Evolutionary conservation across 2,113 vertebrate genomes (phyloP).

Genomic region (Zosterops hypoxanthus): DNA sequence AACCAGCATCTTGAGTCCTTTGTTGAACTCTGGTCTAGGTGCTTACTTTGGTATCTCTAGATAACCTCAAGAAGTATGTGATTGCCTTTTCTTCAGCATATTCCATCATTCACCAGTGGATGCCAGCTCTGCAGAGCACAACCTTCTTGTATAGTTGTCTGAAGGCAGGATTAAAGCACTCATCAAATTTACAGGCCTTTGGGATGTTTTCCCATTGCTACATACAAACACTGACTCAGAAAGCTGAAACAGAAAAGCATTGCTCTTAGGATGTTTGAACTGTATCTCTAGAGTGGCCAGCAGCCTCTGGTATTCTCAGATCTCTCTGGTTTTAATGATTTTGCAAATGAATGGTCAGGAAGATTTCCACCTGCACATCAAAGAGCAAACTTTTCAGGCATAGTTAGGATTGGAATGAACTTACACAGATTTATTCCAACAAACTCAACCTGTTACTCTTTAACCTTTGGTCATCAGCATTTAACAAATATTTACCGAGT

Average conservation of each 20-base stretch:
- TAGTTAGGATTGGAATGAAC: not conserved
- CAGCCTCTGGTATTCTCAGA: not conserved
- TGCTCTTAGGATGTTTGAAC: not conserved
- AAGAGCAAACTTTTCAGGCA: not conserved
- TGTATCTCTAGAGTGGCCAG: not conserved
- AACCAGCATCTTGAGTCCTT: not conserved
- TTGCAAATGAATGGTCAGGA: not conserved
- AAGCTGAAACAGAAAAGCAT: not conserved
- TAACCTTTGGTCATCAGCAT: slow-evolving; percentile 49
- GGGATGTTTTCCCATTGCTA: not conserved
- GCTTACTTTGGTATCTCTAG: not conserved
- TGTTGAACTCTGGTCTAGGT: not conserved
- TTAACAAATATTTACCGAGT: slow-evolving; percentile 60
- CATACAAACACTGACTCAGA: not conserved
- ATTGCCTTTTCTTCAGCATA: not conserved
- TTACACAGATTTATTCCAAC: not conserved
- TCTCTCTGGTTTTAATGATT: not conserved
- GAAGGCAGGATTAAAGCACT: not conserved
- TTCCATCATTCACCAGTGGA: not conserved
- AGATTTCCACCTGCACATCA: slow-evolving; percentile 2
- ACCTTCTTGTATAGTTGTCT: fast-evolving
- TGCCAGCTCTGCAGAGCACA: not conserved
- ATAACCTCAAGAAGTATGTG: not conserved
- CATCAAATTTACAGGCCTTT: not conserved
- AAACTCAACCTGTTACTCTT: slow-evolving; percentile 43